A percentile compares a stretch with the other conserved stretches of the same genome.
These are phyloP conservation scores for Eledona agricola DNA, from an alignment of 2,888 invertebrate genomes.

Conservation along the genomic window DNA sequence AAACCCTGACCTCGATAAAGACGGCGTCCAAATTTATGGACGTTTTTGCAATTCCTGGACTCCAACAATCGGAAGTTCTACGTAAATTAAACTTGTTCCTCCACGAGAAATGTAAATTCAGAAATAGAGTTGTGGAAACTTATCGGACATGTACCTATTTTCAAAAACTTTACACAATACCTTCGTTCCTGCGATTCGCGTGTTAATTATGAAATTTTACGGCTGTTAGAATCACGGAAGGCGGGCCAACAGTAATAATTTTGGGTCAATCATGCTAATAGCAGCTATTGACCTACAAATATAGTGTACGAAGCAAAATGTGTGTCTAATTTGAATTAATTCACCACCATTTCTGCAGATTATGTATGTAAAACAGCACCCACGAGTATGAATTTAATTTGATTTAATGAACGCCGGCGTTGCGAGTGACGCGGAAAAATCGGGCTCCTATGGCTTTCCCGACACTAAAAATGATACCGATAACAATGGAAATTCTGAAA, in stretches of 20 bases:
- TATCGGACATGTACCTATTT: no score
- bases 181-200: no score
- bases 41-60: no score
- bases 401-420: slow-evolving; percentile 14
- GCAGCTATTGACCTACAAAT: slow-evolving; percentile 11
- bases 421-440: slow-evolving; percentile 9
- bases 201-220: slow-evolving; percentile 3
- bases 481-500: slow-evolving; percentile 28
- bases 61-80: background rate
- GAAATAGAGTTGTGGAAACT: slow-evolving; percentile 11
- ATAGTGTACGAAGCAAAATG: slow-evolving; percentile 19
- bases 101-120: slow-evolving; percentile 5
- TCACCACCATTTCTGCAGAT: slow-evolving; percentile 3
- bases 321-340: slow-evolving; percentile 29
- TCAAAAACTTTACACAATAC: no score
- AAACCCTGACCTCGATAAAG: slow-evolving; percentile 33
- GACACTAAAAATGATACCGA: slow-evolving; percentile 12
- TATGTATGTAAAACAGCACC: slow-evolving; percentile 11
- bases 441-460: no score
- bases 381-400: slow-evolving; percentile 25
- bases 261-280: slow-evolving; percentile 21
- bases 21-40: slow-evolving; percentile 28
- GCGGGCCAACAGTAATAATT: slow-evolving; percentile 15
- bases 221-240: slow-evolving; percentile 5
- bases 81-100: slow-evolving; percentile 12